These are phyloP conservation scores for Oophaga sylvatica DNA, from an alignment of 2,797 vertebrate species.

Conservation along the genomic window DNA sequence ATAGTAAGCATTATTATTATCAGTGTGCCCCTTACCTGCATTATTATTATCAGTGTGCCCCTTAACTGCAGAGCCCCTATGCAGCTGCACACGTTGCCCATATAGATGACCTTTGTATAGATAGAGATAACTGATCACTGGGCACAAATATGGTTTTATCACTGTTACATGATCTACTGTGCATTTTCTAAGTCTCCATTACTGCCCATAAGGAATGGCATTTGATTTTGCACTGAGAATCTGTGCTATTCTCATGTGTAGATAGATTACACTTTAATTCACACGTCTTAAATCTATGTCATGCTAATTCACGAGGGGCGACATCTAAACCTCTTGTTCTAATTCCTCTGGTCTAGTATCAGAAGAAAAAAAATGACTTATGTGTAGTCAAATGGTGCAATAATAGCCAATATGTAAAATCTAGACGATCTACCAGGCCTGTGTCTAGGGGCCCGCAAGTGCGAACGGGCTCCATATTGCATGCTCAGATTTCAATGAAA, in stretches of 20 bases:
- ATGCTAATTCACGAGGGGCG: neutral
- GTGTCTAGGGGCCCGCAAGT: neutral
- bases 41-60: neutral
- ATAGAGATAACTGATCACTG: neutral
- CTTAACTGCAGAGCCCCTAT: neutral
- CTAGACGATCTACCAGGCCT: neutral
- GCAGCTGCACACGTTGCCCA: neutral
- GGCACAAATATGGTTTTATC: neutral
- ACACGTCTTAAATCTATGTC: neutral
- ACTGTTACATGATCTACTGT: neutral
- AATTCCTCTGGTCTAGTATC: neutral
- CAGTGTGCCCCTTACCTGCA: neutral
- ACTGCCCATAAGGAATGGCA: neutral
- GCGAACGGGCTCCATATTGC: neutral
- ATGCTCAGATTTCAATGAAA: neutral
- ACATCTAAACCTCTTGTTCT: neutral
- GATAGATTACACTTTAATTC: neutral
- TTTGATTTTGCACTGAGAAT: neutral
- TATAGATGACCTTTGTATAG: neutral
- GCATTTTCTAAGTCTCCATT: neutral
- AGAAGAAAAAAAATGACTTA: neutral
- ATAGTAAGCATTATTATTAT: neutral
- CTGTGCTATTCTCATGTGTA: neutral
- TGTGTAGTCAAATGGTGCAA: neutral
- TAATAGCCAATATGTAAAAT: neutral